Evolutionary conservation across 2,113 vertebrate species (phyloP).

Genomic region (Turnix velox): DNA sequence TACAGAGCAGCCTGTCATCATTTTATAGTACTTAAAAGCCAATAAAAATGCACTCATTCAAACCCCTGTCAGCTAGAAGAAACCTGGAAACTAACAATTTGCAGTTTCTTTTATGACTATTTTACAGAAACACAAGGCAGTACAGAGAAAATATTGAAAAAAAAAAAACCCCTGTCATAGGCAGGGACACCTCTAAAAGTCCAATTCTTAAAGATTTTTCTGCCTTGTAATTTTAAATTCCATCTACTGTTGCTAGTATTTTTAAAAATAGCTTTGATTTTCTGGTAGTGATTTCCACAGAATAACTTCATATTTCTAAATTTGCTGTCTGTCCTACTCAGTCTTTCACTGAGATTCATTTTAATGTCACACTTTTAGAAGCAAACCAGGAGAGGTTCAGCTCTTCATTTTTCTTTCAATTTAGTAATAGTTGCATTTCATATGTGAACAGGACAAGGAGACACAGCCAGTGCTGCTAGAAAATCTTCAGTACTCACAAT

Average conservation of each 20-base stretch:
- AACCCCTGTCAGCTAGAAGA: neutral
- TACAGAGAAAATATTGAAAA: neutral
- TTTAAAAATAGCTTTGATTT: neutral
- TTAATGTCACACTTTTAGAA: too few relatives aligned
- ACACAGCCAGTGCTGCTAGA: too few relatives aligned
- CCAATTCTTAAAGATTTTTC: neutral
- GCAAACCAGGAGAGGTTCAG: too few relatives aligned
- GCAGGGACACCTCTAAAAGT: too few relatives aligned
- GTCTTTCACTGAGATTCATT: too few relatives aligned
- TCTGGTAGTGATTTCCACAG: neutral
- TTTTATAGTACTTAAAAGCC: neutral
- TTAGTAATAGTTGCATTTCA: too few relatives aligned
- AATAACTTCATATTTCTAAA: neutral
- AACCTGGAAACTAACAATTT: neutral
- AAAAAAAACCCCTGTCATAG: too few relatives aligned
- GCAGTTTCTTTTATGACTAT: neutral
- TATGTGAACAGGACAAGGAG: too few relatives aligned
- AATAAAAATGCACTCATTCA: too few relatives aligned
- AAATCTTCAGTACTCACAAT: too few relatives aligned
- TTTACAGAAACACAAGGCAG: neutral
- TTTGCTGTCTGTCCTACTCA: too few relatives aligned
- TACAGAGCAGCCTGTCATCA: neutral
- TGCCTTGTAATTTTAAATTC: neutral
- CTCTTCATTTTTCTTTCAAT: too few relatives aligned
- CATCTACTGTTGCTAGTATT: neutral